Percentiles rank a stretch among this genome's conserved stretches.
phyloP scores from a whole-genome alignment of 1,140 invertebrate genomes.

The Pentalonia nigronervosa region DNA sequence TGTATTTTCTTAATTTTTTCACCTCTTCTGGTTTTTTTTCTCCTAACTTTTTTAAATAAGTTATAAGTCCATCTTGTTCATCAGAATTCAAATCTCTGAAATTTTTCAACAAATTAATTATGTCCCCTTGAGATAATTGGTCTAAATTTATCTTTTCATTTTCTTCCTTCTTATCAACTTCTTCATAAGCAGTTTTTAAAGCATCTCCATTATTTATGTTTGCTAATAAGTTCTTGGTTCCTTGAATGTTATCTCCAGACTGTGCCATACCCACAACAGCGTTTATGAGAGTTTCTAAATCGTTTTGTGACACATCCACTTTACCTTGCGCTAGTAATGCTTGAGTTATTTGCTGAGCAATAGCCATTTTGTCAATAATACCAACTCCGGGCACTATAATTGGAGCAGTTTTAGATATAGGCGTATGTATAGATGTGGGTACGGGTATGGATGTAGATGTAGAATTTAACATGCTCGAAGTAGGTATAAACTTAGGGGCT shows the following conservation, averaged over 20 bases:
- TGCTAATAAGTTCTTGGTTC: constrained; percentile 56
- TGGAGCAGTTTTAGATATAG: constrained; percentile 60
- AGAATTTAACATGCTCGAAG: constrained; percentile 36
- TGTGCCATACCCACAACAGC: constrained; percentile 76
- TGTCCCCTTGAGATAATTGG: constrained; percentile 75
- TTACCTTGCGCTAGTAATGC: constrained; percentile 79
- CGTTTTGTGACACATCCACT: constrained; percentile 77
- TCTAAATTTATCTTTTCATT: constrained; percentile 68
- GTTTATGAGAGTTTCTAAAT: constrained; percentile 78
- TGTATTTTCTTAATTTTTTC: constrained; percentile 73
- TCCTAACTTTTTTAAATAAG: constrained; percentile 79
- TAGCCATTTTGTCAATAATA: constrained; percentile 74
- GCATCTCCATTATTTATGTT: constrained; percentile 32
- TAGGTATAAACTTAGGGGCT: constrained; percentile 59
- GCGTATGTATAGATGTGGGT: neutral
- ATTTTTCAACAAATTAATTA: constrained; percentile 78
- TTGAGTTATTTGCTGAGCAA: constrained; percentile 79
- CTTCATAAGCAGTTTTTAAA: neutral
- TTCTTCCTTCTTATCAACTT: constrained; percentile 31
- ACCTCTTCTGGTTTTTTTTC: constrained; percentile 74
- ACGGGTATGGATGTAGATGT: constrained; percentile 1
- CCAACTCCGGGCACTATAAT: constrained; percentile 74
- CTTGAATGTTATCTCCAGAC: constrained; percentile 65
- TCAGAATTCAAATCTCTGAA: constrained; percentile 78
- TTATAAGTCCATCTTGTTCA: constrained; percentile 80